Evolutionary conservation across 2,797 vertebrate genomes (phyloP).

Genomic region (Vespertilio murinus): DNA sequence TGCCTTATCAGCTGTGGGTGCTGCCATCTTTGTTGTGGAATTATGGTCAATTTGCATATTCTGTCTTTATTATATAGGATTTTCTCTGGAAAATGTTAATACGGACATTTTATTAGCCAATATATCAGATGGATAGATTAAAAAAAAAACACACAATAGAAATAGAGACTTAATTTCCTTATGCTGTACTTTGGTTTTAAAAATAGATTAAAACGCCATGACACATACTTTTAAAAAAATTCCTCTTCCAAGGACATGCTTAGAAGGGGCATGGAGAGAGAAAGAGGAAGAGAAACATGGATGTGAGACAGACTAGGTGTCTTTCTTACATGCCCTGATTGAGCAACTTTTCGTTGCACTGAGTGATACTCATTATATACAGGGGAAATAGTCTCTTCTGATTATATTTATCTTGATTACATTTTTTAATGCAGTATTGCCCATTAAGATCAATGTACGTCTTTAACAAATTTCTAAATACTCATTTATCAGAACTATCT

Average conservation of each 20-base stretch:
- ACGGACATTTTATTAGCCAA: background rate
- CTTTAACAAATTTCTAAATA: background rate
- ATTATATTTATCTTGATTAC: background rate
- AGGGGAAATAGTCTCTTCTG: no score
- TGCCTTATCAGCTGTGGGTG: no score
- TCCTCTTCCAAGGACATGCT: background rate
- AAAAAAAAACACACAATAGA: background rate
- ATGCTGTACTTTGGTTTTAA: background rate
- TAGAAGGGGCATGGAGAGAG: background rate
- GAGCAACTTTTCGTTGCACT: background rate
- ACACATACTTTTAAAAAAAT: background rate
- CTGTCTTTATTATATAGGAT: background rate
- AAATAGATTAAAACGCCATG: background rate
- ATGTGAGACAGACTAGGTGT: background rate
- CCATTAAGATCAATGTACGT: background rate
- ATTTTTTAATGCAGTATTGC: background rate
- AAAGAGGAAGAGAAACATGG: background rate
- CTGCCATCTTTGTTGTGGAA: no score
- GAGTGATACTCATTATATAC: background rate
- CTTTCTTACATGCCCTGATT: background rate
- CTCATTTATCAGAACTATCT: background rate
- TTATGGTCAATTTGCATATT: no score
- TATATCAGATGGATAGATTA: background rate
- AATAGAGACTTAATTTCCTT: background rate
- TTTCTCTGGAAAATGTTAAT: background rate